phyloP scores from a whole-genome alignment of 2,888 invertebrate genomes.

The Hesperia comma region DNA sequence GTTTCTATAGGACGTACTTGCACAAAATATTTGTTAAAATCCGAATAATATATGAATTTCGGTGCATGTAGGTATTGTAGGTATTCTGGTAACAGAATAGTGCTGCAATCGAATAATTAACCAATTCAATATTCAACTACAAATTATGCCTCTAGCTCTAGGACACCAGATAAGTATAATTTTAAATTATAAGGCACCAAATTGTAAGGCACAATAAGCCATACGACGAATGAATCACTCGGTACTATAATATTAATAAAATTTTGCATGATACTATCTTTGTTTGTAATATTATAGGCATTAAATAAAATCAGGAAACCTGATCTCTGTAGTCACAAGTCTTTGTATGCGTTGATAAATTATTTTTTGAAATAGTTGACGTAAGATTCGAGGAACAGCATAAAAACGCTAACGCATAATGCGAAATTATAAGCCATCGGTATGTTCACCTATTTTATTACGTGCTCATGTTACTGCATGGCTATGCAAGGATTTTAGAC shows the following conservation, averaged over 20 bases:
- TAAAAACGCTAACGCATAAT: background rate
- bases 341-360: conserved; percentile 5
- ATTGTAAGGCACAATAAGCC: too few relatives aligned
- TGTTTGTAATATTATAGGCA: background rate
- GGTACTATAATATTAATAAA: background rate
- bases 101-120: too few relatives aligned
- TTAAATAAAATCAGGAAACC: conserved; percentile 13
- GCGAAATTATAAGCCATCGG: background rate
- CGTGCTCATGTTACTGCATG: conserved; percentile 5
- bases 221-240: background rate
- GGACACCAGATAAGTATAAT: too few relatives aligned
- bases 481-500: background rate
- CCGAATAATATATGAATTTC: too few relatives aligned
- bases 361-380: conserved; percentile 14
- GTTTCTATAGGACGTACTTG: too few relatives aligned
- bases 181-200: too few relatives aligned
- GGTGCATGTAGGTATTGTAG: too few relatives aligned
- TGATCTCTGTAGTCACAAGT: conserved; percentile 5
- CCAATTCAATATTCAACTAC: too few relatives aligned
- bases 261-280: conserved; percentile 11
- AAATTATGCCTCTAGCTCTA: too few relatives aligned
- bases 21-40: too few relatives aligned
- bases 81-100: too few relatives aligned
- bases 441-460: background rate
- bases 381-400: conserved; percentile 8